phyloP scores from a whole-genome alignment of 2,113 vertebrate genomes.

The Cyanoderma ruficeps region DNA sequence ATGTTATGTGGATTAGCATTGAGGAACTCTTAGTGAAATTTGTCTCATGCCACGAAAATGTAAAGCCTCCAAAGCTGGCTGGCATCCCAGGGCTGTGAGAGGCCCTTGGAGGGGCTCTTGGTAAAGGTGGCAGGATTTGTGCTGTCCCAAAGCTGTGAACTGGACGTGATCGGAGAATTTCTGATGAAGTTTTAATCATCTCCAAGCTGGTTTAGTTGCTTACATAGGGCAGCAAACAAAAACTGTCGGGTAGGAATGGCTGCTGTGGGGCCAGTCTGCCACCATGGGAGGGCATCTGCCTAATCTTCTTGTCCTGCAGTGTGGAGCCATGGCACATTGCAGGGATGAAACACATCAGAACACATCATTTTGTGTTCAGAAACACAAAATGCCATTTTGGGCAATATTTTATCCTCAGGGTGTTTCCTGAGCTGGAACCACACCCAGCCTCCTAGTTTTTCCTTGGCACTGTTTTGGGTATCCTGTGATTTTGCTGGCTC shows the following conservation, averaged over 20 bases:
- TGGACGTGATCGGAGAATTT: neutral
- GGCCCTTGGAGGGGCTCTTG: slow-evolving; percentile 9
- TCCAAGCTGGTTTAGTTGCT: neutral
- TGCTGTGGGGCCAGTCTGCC: neutral
- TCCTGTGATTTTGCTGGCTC: neutral
- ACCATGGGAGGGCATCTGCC: neutral
- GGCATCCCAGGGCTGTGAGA: slow-evolving; percentile 27
- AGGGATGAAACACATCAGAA: too few species aligned
- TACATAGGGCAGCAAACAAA: neutral
- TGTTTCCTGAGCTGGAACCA: neutral
- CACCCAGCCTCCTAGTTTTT: neutral
- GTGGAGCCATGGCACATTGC: too few species aligned
- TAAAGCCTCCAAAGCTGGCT: slow-evolving; percentile 45
- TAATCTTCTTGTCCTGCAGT: neutral
- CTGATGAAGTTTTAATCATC: neutral
- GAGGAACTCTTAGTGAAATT: slow-evolving; percentile 26
- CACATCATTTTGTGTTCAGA: too few species aligned
- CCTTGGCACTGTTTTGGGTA: neutral
- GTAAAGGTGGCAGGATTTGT: slow-evolving; percentile 16
- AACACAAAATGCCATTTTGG: neutral
- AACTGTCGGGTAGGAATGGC: neutral
- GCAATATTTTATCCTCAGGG: neutral
- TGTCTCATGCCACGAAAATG: slow-evolving; percentile 51
- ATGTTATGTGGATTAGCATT: neutral
- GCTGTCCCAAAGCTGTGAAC: rapidly evolving